A percentile compares a stretch with the other conserved stretches of the same genome.
Conservation (phyloP, 2,113 vertebrate genomes). For the Lagopus leucura region DNA sequence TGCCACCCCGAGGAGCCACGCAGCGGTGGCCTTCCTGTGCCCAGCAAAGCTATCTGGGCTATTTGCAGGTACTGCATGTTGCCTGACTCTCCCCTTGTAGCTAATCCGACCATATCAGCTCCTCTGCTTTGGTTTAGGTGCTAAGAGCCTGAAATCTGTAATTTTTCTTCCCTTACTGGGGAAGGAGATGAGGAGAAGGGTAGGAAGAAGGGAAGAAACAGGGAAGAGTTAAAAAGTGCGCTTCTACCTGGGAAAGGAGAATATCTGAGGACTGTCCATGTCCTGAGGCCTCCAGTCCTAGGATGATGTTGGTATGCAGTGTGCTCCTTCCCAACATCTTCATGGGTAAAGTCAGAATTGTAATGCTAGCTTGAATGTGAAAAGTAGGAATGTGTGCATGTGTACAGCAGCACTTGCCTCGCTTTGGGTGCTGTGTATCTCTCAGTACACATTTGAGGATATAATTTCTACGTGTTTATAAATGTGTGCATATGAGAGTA, state of each 20-base stretch:
- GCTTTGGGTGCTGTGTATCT: neutral
- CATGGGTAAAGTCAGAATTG: neutral
- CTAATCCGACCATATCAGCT: neutral
- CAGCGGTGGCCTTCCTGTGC: slow-evolving; percentile 21
- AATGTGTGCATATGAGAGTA: neutral
- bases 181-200: neutral
- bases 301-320: neutral
- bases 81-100: accelerated
- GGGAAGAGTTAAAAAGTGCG: neutral
- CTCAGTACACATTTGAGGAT: accelerated
- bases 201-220: neutral
- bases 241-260: neutral
- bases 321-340: neutral
- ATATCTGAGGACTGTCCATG: neutral
- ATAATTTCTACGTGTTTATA: neutral
- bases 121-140: accelerated
- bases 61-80: slow-evolving; percentile 68
- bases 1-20: slow-evolving; percentile 42
- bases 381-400: neutral
- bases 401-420: no score
- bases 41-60: slow-evolving; percentile 63
- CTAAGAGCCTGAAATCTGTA: neutral
- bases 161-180: neutral
- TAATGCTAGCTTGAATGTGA: neutral
- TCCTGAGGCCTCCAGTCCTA: neutral